Evolutionary conservation across 1,140 invertebrate species (phyloP), one percentile per base, ranked within the genome.

Genomic region (Dryas iulia): DNA sequence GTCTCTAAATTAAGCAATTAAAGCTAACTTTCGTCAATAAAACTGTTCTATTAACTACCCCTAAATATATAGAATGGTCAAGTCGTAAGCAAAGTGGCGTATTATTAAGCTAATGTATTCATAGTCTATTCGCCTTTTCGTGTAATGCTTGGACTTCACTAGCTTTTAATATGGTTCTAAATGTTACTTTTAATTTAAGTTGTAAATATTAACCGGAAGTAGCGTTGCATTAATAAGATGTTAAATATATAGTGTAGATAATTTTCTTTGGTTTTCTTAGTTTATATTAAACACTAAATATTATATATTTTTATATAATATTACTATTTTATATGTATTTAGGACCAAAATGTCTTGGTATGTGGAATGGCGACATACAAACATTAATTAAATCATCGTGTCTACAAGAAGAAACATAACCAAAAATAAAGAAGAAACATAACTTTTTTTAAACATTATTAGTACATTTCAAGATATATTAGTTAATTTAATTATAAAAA

Each of bases 41-140:
- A 67, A 47, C 28, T 52, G 60, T 67, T 56, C 18, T 24, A 35
- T 28, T 54, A 67, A 61, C 26, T 67, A 67, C 58, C 12, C 39
- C 33, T 62, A 53, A 56, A 59, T 59, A 58, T 69, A 63, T 54
- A 47, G 60, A 54, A 52, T 59, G 53, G 30, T n/a, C 14, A 26
- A 47, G 23, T 54, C 33, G 31, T 63, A 28, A 69, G 60, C 47
- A 63, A 63, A 62, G 33, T 53, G 52, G 21, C 53, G 60, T 69
- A 62, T 54, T 60, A 63, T 69, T 69, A 69, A 58, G 23, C 26
- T 69, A 69, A 69, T 69, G 58, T 69, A 69, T 69, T 69, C 67
- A 69, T 69, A 63, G 60, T 24, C 26, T 30, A 52, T 67, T 28
- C 65, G 35, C 35, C 64, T 56, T 58, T 67, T 67, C 33, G 33